Percentiles rank a stretch among this genome's conserved stretches.
Conservation (phyloP, 2,113 vertebrate species). For the Uropsilus gracilis region DNA sequence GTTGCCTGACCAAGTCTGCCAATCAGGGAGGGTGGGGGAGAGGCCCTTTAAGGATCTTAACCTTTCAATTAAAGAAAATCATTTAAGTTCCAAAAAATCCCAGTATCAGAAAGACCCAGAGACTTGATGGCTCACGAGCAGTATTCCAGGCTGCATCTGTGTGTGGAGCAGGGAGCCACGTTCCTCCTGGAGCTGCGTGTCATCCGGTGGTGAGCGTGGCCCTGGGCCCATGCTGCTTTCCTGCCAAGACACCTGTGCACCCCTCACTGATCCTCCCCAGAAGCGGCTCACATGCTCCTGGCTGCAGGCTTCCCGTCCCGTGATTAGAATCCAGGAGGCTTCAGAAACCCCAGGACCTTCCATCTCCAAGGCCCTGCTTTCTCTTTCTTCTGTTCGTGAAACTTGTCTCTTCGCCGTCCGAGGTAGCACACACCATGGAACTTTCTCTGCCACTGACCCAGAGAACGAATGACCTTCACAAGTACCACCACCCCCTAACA, state of each 20-base stretch:
- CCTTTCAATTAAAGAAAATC: neutral
- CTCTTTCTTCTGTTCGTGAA: neutral
- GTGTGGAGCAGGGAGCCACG: fast-evolving
- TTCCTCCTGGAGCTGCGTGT: neutral
- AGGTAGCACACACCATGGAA: too few species aligned
- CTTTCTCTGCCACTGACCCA: neutral
- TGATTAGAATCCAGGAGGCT: neutral
- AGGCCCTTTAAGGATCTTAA: neutral
- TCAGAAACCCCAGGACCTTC: neutral
- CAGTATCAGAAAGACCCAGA: neutral
- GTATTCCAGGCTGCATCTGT: neutral
- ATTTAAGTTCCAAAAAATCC: neutral
- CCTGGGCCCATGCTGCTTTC: neutral
- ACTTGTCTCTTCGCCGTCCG: neutral
- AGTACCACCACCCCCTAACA: too few species aligned
- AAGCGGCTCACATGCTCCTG: neutral
- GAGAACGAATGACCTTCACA: neutral
- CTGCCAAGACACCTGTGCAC: neutral
- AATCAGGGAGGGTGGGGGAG: too few species aligned
- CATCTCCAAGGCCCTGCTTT: neutral
- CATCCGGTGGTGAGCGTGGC: neutral
- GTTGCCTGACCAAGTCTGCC: neutral
- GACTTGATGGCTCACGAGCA: too few species aligned
- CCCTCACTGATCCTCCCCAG: neutral
- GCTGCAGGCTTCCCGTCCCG: neutral